Evolutionary conservation across 2,888 invertebrate genomes (phyloP).

Genomic region (Agrotis puta): DNA sequence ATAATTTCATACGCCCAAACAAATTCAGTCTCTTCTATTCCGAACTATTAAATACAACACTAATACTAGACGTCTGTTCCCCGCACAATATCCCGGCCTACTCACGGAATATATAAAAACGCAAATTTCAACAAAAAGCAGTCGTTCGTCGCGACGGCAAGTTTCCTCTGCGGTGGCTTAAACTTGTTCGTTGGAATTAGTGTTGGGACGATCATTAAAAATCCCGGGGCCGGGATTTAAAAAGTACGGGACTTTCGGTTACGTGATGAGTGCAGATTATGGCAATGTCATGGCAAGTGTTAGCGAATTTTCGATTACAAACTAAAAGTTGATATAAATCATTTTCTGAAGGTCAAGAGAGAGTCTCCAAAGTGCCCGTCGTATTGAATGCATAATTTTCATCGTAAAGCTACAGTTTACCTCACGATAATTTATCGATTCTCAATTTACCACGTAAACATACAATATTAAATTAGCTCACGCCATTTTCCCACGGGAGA

Average conservation of each 20-base stretch:
- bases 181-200: conserved; percentile 70
- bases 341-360: too few relatives aligned
- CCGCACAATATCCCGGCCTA: conserved; percentile 42
- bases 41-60: conserved; percentile 46
- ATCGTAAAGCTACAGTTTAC: too few relatives aligned
- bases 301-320: conserved; percentile 4
- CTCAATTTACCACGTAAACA: too few relatives aligned
- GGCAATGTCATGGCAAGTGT: background rate
- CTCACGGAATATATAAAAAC: conserved; percentile 65
- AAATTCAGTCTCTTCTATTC: conserved; percentile 31
- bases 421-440: too few relatives aligned
- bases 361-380: too few relatives aligned
- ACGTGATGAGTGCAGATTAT: conserved; percentile 46
- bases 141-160: conserved; percentile 61
- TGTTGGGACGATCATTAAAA: conserved; percentile 61
- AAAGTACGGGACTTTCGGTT: conserved; percentile 46
- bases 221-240: conserved; percentile 53
- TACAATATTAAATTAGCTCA: background rate
- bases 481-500: background rate
- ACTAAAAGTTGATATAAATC: background rate
- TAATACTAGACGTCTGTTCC: conserved; percentile 29
- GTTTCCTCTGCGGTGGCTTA: conserved; percentile 70
- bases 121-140: conserved; percentile 70
- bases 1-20: conserved; percentile 11
- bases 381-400: too few relatives aligned